Percentiles rank a stretch among this genome's conserved stretches.
Conservation (phyloP, 2,888 invertebrate genomes). For the Eretmocerus hayati region DNA sequence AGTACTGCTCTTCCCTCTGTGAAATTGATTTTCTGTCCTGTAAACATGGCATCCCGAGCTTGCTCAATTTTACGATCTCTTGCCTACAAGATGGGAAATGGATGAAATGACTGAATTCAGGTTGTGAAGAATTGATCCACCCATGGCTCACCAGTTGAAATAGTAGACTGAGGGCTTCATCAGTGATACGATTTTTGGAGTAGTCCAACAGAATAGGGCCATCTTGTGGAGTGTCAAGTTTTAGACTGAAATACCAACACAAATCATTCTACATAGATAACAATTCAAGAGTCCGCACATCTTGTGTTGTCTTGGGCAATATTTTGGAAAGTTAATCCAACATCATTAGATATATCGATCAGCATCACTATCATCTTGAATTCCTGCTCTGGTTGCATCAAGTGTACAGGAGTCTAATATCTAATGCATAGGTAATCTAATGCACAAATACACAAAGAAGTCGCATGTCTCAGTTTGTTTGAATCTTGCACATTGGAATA, state of each 20-base stretch:
- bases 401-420: no score
- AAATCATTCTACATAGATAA: slow-evolving; percentile 14
- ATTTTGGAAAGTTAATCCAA: slow-evolving; percentile 10
- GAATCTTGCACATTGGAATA: no score
- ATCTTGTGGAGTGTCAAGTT: slow-evolving; percentile 71
- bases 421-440: no score
- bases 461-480: no score
- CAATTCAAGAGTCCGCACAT: slow-evolving; percentile 3
- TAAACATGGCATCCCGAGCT: slow-evolving; percentile 85
- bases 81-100: slow-evolving; percentile 47
- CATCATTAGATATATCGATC: not conserved
- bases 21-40: slow-evolving; percentile 93
- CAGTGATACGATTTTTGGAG: slow-evolving; percentile 90
- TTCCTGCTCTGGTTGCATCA: no score
- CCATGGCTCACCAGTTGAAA: slow-evolving; percentile 70
- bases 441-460: no score
- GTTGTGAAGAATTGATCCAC: not conserved
- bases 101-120: not conserved
- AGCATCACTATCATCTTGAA: slow-evolving; percentile 7
- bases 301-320: no score
- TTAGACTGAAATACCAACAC: slow-evolving; percentile 66
- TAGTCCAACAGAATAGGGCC: slow-evolving; percentile 91
- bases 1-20: slow-evolving; percentile 95
- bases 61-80: slow-evolving; percentile 72
- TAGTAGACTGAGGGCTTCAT: slow-evolving; percentile 66